Evolutionary conservation across 2,888 invertebrate genomes (phyloP).

Genomic region (Drosophila cyrtoloma): DNA sequence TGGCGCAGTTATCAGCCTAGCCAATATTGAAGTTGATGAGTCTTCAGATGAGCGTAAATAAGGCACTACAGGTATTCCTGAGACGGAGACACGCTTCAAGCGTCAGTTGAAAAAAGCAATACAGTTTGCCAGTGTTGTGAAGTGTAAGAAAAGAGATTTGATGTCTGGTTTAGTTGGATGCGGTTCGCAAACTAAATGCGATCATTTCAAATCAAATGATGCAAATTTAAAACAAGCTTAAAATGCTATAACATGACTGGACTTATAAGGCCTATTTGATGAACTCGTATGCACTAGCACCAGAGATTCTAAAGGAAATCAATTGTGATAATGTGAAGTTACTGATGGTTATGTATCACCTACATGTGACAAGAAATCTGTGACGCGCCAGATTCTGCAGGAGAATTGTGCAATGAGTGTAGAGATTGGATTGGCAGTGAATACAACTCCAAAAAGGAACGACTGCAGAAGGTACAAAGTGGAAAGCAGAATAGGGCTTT

Average conservation of each 20-base stretch:
- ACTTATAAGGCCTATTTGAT: neutral
- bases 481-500: neutral
- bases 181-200: neutral
- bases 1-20: neutral
- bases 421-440: neutral
- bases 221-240: neutral
- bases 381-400: neutral
- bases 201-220: neutral
- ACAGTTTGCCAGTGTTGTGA: neutral
- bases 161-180: neutral
- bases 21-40: neutral
- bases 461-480: neutral
- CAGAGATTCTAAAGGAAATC: neutral
- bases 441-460: neutral
- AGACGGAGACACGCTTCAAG: neutral
- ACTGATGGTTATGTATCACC: neutral
- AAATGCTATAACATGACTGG: neutral
- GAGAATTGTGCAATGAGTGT: neutral
- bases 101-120: neutral
- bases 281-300: neutral
- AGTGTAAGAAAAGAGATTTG: neutral
- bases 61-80: too few species aligned
- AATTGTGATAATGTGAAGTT: neutral
- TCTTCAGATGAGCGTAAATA: neutral
- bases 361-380: neutral